phyloP scores from a whole-genome alignment of 2,797 vertebrate species.

The Gambelia wislizenii region DNA sequence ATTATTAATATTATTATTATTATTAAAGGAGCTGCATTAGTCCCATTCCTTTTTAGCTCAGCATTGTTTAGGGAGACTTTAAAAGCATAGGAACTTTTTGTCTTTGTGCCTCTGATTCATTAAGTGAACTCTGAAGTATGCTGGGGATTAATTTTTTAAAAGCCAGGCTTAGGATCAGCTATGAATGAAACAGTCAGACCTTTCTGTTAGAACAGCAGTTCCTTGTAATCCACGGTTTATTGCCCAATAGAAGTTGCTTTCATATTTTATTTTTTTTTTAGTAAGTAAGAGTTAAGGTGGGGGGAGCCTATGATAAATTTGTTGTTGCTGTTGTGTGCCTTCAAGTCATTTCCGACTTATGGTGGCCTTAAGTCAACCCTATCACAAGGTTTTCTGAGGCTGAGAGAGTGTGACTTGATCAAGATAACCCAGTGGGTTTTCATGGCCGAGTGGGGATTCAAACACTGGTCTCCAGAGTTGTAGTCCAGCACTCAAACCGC shows the following conservation, averaged over 20 bases:
- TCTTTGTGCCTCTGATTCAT: background rate
- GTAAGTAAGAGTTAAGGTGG: background rate
- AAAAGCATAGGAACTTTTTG: background rate
- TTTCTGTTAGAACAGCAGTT: background rate
- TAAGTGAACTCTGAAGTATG: background rate
- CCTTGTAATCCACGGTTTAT: background rate
- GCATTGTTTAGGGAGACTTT: background rate
- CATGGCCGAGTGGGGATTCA: too few species aligned
- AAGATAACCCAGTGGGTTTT: too few species aligned
- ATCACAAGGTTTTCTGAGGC: too few species aligned
- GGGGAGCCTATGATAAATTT: background rate
- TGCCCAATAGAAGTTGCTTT: background rate
- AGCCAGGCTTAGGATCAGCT: background rate
- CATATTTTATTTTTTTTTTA: too few species aligned
- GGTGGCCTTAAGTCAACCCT: too few species aligned
- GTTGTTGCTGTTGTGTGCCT: too few species aligned
- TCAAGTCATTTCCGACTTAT: too few species aligned
- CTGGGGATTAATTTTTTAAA: background rate
- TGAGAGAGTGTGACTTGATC: too few species aligned
- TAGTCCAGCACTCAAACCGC: too few species aligned
- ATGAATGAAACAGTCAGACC: fast-evolving
- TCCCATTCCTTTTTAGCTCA: background rate
- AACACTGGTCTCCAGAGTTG: too few species aligned
- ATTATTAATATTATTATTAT: too few species aligned
- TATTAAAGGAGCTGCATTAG: background rate